Evolutionary conservation across 2,888 invertebrate genomes (phyloP), one percentile per base, ranked within the genome.

Genomic region (Herminia tarsipennalis): DNA sequence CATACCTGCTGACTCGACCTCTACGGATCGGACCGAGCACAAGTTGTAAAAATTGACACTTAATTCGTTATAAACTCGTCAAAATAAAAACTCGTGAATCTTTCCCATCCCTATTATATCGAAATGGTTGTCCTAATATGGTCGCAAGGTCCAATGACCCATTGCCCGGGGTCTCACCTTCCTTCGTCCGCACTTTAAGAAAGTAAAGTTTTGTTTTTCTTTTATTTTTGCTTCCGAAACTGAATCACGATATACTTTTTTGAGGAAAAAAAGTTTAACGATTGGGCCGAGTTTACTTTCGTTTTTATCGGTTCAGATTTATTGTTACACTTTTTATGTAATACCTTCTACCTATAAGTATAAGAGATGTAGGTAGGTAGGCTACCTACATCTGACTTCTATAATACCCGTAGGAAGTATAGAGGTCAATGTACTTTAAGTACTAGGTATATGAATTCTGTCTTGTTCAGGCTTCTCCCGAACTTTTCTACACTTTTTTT

Each of bases 101-200:
- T 29, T 52, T 55, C 56, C 45, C 61, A 49, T 59, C 57, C 42
- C 63, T 63, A 56, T 46, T 32, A 33, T 36, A 32, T 46, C 54
- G 45, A 59, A 56, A 36, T 56, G 38, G 54, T 60, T 65, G 59
- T 37, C 63, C 69, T 61, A 71, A 76, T 70, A 73, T 70, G 73
- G 75, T 51, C 55, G 47, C 76, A 74, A 79, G 77, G 83, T 74
- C 79, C 75, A 71, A 67, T 68, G 81, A 76, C 76, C 81, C 63
- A 76, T 70, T 75, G 71, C 67, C 67, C 61, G 56, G 41, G 47
- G 56, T 50, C 50, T 68, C 56, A 58, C 69, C 60, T 67, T 66
- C 63, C 64, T 72, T 67, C 56, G 65, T 48, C 54, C 45, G 53
- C 55, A 38, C 6, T 35, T 46, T 54, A 50, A 48, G 63, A 64